These are phyloP conservation scores for Onychostoma macrolepis DNA, from an alignment of 2,113 vertebrate genomes.

Conservation along the genomic window DNA sequence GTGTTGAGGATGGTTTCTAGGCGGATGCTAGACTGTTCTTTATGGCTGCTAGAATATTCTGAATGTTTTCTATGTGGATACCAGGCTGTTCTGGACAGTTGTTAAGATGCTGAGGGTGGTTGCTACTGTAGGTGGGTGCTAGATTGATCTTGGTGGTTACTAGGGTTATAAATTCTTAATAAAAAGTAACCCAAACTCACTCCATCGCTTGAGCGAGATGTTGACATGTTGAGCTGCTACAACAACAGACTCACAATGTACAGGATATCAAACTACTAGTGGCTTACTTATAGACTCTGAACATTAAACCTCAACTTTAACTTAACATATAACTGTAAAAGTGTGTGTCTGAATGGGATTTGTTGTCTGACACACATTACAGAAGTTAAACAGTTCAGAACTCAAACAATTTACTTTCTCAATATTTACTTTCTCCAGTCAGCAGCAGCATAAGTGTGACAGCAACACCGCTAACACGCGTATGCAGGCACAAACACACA, in stretches of 20 bases:
- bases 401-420: background rate
- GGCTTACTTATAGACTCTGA: background rate
- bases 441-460: background rate
- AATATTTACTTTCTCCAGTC: background rate
- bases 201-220: background rate
- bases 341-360: background rate
- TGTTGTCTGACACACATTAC: background rate
- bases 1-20: background rate
- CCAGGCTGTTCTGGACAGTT: background rate
- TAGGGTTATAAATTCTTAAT: background rate
- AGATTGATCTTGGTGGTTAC: background rate
- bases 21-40: background rate
- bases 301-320: background rate
- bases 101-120: background rate
- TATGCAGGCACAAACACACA: background rate
- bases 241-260: background rate
- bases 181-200: background rate
- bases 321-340: background rate
- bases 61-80: background rate
- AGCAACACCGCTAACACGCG: background rate
- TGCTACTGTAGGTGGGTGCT: background rate
- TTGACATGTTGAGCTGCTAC: background rate
- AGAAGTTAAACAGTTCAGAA: background rate
- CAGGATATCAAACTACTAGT: background rate
- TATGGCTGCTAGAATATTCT: background rate